phyloP scores from a whole-genome alignment of 2,888 invertebrate species.

The Iphiclides podalirius region DNA sequence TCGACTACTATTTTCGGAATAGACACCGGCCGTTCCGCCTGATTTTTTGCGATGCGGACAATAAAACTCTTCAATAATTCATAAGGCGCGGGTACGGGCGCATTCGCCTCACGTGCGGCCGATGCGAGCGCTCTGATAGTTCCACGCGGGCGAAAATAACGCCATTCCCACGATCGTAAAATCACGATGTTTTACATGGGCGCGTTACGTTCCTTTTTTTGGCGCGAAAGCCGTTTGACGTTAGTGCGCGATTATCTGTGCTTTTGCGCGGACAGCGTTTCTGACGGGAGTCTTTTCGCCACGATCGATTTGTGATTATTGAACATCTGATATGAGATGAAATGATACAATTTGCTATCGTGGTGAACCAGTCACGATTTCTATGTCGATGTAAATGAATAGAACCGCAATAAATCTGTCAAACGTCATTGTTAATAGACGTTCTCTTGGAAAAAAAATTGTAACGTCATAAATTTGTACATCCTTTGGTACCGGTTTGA shows the following conservation, averaged over 20 bases:
- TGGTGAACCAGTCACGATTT: not conserved
- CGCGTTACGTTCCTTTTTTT: conserved; percentile 10
- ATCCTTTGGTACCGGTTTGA: too few species aligned
- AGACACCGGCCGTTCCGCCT: conserved; percentile 57
- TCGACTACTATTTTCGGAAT: conserved; percentile 69
- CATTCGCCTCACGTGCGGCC: conserved; percentile 64
- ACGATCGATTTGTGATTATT: conserved; percentile 10
- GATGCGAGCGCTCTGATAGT: conserved; percentile 47
- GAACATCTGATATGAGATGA: not conserved
- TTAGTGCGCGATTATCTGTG: not conserved
- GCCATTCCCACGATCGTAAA: conserved; percentile 71
- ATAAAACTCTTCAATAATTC: conserved; percentile 76
- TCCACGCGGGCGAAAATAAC: conserved; percentile 58
- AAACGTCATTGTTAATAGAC: too few species aligned
- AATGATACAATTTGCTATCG: not conserved
- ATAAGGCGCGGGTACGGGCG: conserved; percentile 55
- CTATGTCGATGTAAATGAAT: too few species aligned
- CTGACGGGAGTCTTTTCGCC: not conserved
- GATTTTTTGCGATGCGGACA: conserved; percentile 65
- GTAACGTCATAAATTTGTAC: too few species aligned
- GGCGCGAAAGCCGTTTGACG: not conserved
- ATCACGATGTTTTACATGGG: conserved; percentile 63
- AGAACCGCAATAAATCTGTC: too few species aligned
- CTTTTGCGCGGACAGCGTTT: not conserved
- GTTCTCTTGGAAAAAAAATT: too few species aligned